Evolutionary conservation across 2,113 vertebrate genomes (phyloP).

Genomic region (Platysteira castanea): DNA sequence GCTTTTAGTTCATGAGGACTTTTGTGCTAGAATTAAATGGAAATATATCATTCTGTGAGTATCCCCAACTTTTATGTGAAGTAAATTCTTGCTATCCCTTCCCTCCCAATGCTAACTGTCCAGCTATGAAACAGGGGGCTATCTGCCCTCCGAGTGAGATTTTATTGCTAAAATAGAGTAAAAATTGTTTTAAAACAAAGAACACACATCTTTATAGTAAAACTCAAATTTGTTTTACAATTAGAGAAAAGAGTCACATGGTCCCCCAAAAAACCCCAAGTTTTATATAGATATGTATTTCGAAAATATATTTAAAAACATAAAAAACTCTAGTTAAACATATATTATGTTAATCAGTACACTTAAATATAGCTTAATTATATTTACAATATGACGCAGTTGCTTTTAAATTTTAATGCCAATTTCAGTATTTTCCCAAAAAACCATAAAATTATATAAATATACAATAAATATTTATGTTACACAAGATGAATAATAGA

Average conservation of each 20-base stretch:
- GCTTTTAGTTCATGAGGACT: not conserved
- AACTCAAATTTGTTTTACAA: conserved; percentile 78
- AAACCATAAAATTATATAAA: conserved; percentile 84
- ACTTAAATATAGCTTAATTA: conserved; percentile 84
- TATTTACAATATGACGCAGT: conserved; percentile 82
- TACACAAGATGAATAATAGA: conserved; percentile 85
- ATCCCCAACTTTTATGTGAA: conserved; percentile 35
- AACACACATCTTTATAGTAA: conserved; percentile 77
- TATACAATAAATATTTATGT: conserved; percentile 88
- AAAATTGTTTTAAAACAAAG: conserved; percentile 74
- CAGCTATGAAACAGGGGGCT: conserved; percentile 62
- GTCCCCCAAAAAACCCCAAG: conserved; percentile 70
- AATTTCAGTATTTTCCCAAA: conserved; percentile 73
- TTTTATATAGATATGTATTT: conserved; percentile 69
- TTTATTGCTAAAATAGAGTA: conserved; percentile 70
- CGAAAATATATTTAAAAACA: conserved; percentile 79
- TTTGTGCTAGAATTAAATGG: conserved; percentile 39
- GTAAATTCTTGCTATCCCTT: conserved; percentile 1
- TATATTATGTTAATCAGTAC: conserved; percentile 86
- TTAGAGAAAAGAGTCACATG: conserved; percentile 81
- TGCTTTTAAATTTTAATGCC: conserved; percentile 84
- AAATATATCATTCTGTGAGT: conserved; percentile 44
- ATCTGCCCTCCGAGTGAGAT: conserved; percentile 50
- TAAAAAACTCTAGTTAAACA: conserved; percentile 87
- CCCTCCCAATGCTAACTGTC: conserved; percentile 25